Evolutionary conservation across 2,797 vertebrate genomes (phyloP).

Genomic region (Hoplostethus mediterraneus): DNA sequence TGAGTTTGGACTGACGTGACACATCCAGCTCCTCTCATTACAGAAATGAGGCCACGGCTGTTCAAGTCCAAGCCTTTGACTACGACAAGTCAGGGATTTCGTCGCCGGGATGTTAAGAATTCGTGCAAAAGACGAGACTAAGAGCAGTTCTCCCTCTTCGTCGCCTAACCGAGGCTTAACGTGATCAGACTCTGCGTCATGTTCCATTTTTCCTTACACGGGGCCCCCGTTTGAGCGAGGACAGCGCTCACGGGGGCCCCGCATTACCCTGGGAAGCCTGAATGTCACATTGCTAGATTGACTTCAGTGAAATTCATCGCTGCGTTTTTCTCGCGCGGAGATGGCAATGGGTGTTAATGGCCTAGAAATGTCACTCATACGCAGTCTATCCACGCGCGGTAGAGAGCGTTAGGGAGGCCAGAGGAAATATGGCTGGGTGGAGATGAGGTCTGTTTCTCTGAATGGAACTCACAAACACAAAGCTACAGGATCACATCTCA

Average conservation of each 20-base stretch:
- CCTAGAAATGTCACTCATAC: conserved; percentile 74
- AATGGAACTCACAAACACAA: conserved; percentile 45
- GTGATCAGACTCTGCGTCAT: conserved; percentile 32
- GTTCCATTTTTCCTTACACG: conserved; percentile 49
- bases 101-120: conserved; percentile 23
- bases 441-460: conserved; percentile 37
- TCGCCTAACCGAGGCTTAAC: conserved; percentile 25
- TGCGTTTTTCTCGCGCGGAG: conserved; percentile 34
- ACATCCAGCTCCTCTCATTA: conserved; percentile 25
- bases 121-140: conserved; percentile 3
- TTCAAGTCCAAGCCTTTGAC: conserved; percentile 4
- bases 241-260: conserved; percentile 36
- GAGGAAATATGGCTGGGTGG: conserved; percentile 23
- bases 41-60: conserved; percentile 9
- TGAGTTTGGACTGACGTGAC: conserved; percentile 5
- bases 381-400: conserved; percentile 31
- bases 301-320: conserved; percentile 61
- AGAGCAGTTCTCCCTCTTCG: conserved; percentile 1
- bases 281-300: conserved; percentile 73
- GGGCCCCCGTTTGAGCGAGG: conserved; percentile 30
- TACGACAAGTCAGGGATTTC: conserved; percentile 15
- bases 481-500: conserved; percentile 23
- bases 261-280: conserved; percentile 52
- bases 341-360: conserved; percentile 60
- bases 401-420: conserved; percentile 32